A percentile compares a stretch with the other conserved stretches of the same genome.
Evolutionary conservation across 2,888 invertebrate genomes (phyloP).

Genomic region (Oasisia sp.): DNA sequence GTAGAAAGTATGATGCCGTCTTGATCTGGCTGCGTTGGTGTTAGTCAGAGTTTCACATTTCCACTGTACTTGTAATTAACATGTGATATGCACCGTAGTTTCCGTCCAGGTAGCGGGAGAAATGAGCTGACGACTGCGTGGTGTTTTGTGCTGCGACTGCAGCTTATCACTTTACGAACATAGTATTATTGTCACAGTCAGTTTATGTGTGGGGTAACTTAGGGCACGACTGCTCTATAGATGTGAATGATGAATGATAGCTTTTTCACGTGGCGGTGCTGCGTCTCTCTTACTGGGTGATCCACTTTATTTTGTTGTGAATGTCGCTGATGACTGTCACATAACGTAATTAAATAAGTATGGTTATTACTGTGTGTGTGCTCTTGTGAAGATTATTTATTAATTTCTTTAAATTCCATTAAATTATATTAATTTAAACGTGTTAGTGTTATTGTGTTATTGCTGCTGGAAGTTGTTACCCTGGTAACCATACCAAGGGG

Average conservation of each 20-base stretch:
- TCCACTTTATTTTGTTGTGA: not conserved
- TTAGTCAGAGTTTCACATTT: constrained; percentile 13
- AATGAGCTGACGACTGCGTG: not conserved
- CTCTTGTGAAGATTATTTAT: constrained; percentile 11
- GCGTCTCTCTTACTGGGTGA: not conserved
- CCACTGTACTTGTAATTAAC: not conserved
- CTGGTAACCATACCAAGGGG: not conserved
- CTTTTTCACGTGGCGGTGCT: not conserved
- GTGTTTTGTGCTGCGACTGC: not conserved
- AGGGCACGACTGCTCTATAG: too few relatives aligned
- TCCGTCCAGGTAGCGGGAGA: not conserved
- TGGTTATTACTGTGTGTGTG: constrained; percentile 13
- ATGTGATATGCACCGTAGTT: constrained; percentile 10
- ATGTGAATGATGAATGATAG: not conserved
- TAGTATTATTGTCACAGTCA: not conserved
- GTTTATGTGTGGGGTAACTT: not conserved
- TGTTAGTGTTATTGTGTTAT: not conserved
- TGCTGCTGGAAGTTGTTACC: not conserved
- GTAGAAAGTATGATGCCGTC: not conserved
- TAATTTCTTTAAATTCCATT: constrained; percentile 11
- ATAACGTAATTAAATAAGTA: not conserved
- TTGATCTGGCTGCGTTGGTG: not conserved
- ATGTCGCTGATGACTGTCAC: not conserved
- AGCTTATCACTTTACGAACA: not conserved
- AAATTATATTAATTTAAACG: constrained; percentile 10